phyloP scores from a whole-genome alignment of 2,113 vertebrate species.

The Hippocampus comes region DNA sequence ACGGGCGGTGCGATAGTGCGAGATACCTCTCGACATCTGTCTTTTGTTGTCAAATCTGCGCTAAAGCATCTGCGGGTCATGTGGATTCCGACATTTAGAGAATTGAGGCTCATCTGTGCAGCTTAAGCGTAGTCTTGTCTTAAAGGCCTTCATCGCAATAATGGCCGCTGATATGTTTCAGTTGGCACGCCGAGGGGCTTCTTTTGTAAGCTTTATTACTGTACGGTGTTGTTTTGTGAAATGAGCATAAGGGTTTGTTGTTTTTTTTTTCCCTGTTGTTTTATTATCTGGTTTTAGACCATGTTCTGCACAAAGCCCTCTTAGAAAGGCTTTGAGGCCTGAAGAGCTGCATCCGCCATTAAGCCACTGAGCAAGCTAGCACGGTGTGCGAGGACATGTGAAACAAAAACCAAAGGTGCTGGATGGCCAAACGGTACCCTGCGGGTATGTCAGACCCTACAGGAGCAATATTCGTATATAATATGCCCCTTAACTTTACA shows the following conservation, averaged over 20 bases:
- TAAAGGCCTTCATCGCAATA: conserved; percentile 29
- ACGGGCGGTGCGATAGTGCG: conserved; percentile 46
- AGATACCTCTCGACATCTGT: conserved; percentile 61
- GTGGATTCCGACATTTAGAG: conserved; percentile 60
- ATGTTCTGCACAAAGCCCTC: conserved; percentile 67
- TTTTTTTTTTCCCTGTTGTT: conserved; percentile 62
- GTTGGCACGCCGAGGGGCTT: not conserved
- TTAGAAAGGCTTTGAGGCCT: conserved; percentile 53
- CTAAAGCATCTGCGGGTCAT: conserved; percentile 67
- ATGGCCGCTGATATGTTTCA: conserved; percentile 15
- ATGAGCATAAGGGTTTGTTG: conserved; percentile 67
- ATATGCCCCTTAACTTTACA: not conserved
- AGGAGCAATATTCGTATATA: not conserved
- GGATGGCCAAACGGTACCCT: conserved; percentile 8
- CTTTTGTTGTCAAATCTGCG: conserved; percentile 71
- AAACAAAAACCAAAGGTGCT: not conserved
- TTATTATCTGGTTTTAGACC: conserved; percentile 73
- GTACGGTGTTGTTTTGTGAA: conserved; percentile 60
- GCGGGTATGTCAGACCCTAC: conserved; percentile 21
- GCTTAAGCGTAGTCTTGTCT: conserved; percentile 44
- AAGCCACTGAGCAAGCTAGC: conserved; percentile 29
- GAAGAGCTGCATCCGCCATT: conserved; percentile 43
- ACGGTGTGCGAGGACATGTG: too few species aligned
- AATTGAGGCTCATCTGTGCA: conserved; percentile 66
- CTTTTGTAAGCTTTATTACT: conserved; percentile 49